Evolutionary conservation across 2,797 vertebrate genomes (phyloP).

Genomic region (Sphenodon punctatus): DNA sequence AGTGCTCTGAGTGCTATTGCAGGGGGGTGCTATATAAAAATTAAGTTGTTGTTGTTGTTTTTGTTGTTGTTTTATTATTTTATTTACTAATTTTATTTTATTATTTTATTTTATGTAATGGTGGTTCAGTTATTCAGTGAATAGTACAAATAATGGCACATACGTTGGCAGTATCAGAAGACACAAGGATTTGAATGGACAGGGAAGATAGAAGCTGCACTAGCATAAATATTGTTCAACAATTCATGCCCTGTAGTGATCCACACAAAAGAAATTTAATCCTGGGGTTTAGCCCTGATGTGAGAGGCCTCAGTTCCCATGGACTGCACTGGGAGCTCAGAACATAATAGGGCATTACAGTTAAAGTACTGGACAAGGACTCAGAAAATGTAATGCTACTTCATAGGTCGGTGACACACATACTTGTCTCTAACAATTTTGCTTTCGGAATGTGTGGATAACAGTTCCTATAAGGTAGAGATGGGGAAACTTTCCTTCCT

Average conservation of each 20-base stretch:
- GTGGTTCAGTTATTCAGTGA: not conserved
- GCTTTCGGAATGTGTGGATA: not conserved
- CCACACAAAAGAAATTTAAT: conserved; percentile 7
- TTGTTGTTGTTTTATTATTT: no score
- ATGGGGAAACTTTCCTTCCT: no score
- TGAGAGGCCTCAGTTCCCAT: conserved; percentile 29
- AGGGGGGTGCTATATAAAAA: no score
- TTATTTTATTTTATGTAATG: no score
- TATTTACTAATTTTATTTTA: no score
- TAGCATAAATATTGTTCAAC: conserved; percentile 26
- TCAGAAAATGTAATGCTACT: not conserved
- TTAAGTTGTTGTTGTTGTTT: no score
- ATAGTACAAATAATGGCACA: not conserved
- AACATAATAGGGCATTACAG: not conserved
- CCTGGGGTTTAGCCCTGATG: conserved; percentile 13
- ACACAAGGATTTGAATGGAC: no score
- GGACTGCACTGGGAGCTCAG: not conserved
- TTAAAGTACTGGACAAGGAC: not conserved
- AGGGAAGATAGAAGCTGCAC: conserved; percentile 16
- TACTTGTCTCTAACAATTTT: no score
- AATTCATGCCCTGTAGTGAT: conserved; percentile 8
- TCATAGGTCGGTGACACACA: not conserved
- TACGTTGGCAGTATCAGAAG: conserved; percentile 22
- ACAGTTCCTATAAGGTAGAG: no score
- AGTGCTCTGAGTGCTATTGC: no score